Evolutionary conservation across 2,797 vertebrate species (phyloP), one percentile per base, ranked within the genome.

Genomic region (Notolepis coatsorum): DNA sequence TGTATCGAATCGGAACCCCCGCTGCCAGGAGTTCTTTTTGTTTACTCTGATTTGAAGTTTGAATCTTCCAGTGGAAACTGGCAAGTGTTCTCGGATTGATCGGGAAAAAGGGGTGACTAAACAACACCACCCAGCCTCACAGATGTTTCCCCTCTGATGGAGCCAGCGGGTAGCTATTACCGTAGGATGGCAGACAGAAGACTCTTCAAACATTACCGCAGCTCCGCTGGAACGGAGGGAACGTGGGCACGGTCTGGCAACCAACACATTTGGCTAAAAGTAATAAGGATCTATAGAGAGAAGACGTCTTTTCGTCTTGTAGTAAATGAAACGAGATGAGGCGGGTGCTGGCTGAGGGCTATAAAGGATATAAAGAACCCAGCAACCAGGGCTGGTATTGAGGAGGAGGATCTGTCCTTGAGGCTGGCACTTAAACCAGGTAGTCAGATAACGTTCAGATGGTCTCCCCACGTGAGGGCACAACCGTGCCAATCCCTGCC

Each of bases 401-500:
- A 85, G 60, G 17, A 54, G 30, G 68, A 78, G 43, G 33, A 38
- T n/a, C 25, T 43, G 80, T 38, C 85, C 87, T 88, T 88, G 83
- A 80, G 80, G 67, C 70, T 79, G 71, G 78, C 75, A 75, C 78
- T 86, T 77, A 58, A 80, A 84, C 86, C 72, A 84, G 79, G 76
- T 53, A 13, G 65, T 49, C 51, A 80, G 82, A 88, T 74, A 79
- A 78, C 66, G 79, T 85, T 87, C 80, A 88, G 88, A 88, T 83
- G 82, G 85, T 73, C 83, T 86, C 77, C 67, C 86, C 79, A 77
- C 81, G 68, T 78, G 84, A 82, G 85, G 86, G 86, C 74, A 61
- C 77, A 73, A 77, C 81, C 65, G n/a, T 80, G 77, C 76, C 80
- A 65, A 56, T 65, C 31, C 24, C 33, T 25, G 62, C 39, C 50